These are phyloP conservation scores for Mayetiola destructor DNA, from an alignment of 2,888 invertebrate species.

Conservation along the genomic window DNA sequence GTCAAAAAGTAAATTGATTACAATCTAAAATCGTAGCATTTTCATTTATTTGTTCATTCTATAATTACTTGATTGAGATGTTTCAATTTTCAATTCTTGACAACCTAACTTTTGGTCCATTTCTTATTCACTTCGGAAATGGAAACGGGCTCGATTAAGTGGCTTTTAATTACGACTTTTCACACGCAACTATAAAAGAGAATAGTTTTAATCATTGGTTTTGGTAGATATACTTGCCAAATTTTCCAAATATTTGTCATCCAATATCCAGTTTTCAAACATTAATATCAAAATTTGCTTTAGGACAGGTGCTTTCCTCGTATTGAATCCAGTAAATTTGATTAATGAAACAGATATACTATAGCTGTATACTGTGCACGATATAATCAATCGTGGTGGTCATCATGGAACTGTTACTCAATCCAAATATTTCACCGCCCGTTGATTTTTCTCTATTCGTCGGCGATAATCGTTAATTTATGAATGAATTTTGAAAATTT, in stretches of 20 bases:
- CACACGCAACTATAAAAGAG: too few species aligned
- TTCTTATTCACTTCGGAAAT: background rate
- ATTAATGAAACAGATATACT: too few species aligned
- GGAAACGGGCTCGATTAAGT: too few species aligned
- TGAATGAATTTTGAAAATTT: conserved; percentile 12
- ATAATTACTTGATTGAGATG: conserved; percentile 11
- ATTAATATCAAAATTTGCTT: too few species aligned
- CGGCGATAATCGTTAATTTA: background rate
- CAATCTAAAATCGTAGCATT: conserved; percentile 8
- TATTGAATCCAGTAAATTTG: too few species aligned
- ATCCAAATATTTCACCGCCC: background rate
- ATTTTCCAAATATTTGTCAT: background rate
- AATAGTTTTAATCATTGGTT: too few species aligned
- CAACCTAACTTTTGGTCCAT: background rate
- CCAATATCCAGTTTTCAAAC: background rate
- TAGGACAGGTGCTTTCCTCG: too few species aligned
- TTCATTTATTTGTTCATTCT: background rate
- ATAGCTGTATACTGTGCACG: too few species aligned
- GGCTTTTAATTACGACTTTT: background rate
- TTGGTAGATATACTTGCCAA: too few species aligned
- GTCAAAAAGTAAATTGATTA: background rate
- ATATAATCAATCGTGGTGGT: background rate
- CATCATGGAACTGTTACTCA: background rate
- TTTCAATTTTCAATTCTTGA: background rate
- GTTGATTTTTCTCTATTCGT: background rate